Evolutionary conservation across 2,113 vertebrate species (phyloP).

Genomic region (Lampris incognitus): DNA sequence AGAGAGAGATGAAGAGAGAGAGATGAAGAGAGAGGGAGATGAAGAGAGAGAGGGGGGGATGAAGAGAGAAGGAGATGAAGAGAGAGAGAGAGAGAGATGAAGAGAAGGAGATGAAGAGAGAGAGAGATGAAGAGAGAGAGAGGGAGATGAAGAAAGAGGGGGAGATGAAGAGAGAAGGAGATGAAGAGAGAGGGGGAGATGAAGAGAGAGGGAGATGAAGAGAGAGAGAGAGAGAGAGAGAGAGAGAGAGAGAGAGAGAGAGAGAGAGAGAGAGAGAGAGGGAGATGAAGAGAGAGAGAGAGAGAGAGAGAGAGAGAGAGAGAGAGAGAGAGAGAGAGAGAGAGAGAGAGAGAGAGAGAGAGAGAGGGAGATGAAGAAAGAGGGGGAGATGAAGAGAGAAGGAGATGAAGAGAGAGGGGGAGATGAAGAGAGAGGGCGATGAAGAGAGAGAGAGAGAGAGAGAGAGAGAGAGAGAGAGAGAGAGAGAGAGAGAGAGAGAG

Average conservation of each 20-base stretch:
- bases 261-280: background rate
- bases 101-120: too few relatives aligned
- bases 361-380: background rate
- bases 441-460: background rate
- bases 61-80: background rate
- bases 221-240: background rate
- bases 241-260: background rate
- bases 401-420: background rate
- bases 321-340: background rate
- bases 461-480: constrained; percentile 9
- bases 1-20: background rate
- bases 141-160: too few relatives aligned
- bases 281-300: too few relatives aligned
- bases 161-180: too few relatives aligned
- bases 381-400: background rate
- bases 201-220: background rate
- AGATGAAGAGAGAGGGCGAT: too few relatives aligned
- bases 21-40: background rate
- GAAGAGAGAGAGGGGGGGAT: background rate
- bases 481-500: background rate
- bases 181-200: background rate
- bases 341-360: background rate
- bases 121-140: background rate
- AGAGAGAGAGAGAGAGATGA: background rate
- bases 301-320: constrained; percentile 1